Conservation (phyloP, 2,797 vertebrate genomes). For the Sebastes glaucus region DNA sequence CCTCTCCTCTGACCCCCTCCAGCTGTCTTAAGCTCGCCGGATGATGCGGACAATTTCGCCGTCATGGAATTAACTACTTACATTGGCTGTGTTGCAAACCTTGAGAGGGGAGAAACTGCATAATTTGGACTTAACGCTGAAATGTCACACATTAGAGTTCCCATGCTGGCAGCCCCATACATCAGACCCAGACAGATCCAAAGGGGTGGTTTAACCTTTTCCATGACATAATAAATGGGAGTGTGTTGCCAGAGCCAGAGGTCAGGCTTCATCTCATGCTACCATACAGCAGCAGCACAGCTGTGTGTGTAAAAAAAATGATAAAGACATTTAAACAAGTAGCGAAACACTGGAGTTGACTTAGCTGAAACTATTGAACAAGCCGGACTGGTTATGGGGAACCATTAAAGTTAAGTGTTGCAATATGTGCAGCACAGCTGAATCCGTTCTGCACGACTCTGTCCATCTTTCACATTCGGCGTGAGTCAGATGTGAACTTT, state of each 20-base stretch:
- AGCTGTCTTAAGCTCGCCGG: neutral
- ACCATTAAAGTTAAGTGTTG: constrained; percentile 45
- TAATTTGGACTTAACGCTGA: constrained; percentile 9
- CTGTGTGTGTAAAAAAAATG: neutral
- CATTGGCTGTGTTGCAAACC: constrained; percentile 1
- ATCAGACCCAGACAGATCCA: constrained; percentile 34
- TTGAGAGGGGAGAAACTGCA: constrained; percentile 17
- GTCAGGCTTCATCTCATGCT: constrained; percentile 15
- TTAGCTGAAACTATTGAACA: constrained; percentile 6
- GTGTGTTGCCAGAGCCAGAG: constrained; percentile 23
- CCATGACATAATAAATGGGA: neutral
- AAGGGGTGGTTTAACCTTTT: constrained; percentile 50
- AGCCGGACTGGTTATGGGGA: constrained; percentile 19
- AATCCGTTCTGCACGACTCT: neutral
- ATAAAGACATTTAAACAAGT: constrained; percentile 16
- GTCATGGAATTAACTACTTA: constrained; percentile 19
- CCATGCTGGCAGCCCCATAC: constrained; percentile 19
- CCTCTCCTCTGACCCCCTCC: neutral
- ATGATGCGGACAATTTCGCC: constrained; percentile 28
- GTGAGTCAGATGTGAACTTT: constrained; percentile 39
- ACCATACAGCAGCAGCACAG: neutral
- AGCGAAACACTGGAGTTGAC: constrained; percentile 7
- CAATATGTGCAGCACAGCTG: constrained; percentile 35
- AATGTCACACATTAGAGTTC: constrained; percentile 38
- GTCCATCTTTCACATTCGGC: neutral